phyloP scores from a whole-genome alignment of 2,888 invertebrate genomes.

The Carcina quercana region DNA sequence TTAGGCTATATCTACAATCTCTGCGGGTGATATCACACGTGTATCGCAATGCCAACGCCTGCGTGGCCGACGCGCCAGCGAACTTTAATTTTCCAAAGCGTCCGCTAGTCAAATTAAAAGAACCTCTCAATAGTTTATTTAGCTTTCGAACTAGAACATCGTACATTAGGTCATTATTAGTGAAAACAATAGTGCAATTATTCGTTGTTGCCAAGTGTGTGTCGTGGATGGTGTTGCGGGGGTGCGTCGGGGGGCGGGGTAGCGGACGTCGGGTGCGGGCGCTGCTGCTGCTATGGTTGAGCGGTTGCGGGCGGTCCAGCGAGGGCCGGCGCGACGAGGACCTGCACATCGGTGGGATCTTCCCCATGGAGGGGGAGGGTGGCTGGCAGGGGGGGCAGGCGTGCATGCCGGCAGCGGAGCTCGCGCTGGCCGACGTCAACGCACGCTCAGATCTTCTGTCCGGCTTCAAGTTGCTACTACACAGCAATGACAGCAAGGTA shows the following conservation, averaged over 20 bases:
- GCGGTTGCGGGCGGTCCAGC: slow-evolving; percentile 42
- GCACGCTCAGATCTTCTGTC: slow-evolving; percentile 89
- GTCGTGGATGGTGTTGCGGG: slow-evolving; percentile 35
- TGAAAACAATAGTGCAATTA: slow-evolving; percentile 67
- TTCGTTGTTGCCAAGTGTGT: slow-evolving; percentile 64
- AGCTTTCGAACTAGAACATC: slow-evolving; percentile 64
- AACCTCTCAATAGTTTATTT: slow-evolving; percentile 37
- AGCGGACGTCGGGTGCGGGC: slow-evolving; percentile 26
- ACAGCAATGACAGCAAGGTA: slow-evolving; percentile 98
- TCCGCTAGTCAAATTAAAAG: slow-evolving; percentile 71
- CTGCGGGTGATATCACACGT: slow-evolving; percentile 49
- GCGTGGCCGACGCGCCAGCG: slow-evolving; percentile 44
- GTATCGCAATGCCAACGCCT: slow-evolving; percentile 37
- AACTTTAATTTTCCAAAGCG: slow-evolving; percentile 67
- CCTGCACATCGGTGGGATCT: slow-evolving; percentile 97
- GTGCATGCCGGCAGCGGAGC: slow-evolving; percentile 96
- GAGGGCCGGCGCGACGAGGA: slow-evolving; percentile 78
- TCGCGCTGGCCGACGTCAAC: slow-evolving; percentile 98
- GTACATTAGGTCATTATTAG: slow-evolving; percentile 59
- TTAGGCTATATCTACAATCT: slow-evolving; percentile 66
- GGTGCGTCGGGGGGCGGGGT: slow-evolving; percentile 21
- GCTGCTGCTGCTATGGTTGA: slow-evolving; percentile 48
- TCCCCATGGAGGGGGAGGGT: slow-evolving; percentile 96
- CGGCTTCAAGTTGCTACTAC: slow-evolving; percentile 91
- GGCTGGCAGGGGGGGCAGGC: slow-evolving; percentile 99